phyloP scores from a whole-genome alignment of 1,140 invertebrate genomes.

The Aphis gossypii region DNA sequence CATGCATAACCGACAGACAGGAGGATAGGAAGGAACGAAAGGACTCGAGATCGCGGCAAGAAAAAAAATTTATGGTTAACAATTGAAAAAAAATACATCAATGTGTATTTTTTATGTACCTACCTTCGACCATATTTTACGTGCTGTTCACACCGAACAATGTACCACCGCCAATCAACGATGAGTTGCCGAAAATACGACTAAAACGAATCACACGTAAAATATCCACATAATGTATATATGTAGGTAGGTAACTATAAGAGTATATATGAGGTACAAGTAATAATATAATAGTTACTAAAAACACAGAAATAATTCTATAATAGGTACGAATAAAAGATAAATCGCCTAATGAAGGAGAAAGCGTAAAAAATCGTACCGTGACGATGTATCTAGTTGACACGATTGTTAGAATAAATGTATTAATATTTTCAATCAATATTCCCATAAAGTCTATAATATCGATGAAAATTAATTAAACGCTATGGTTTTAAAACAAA shows the following conservation, averaged over 20 bases:
- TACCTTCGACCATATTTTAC: neutral
- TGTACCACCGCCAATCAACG: neutral
- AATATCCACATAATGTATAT: conserved; percentile 10
- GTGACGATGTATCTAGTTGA: neutral
- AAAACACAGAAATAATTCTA: neutral
- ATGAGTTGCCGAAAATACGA: conserved; percentile 36
- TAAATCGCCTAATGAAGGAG: neutral
- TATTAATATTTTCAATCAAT: conserved; percentile 16
- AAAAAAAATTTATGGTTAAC: conserved; percentile 9
- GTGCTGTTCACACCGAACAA: neutral
- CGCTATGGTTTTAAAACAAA: neutral
- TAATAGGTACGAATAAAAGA: neutral
- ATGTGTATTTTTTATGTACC: neutral
- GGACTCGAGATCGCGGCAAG: neutral
- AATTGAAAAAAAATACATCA: conserved; percentile 12
- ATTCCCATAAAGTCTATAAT: neutral
- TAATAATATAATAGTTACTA: neutral
- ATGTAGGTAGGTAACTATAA: neutral
- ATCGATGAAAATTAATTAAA: neutral
- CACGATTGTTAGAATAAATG: conserved; percentile 28
- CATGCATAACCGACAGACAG: conserved; percentile 42
- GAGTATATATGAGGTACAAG: neutral
- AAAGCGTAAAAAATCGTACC: conserved; percentile 32
- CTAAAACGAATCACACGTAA: conserved; percentile 37
- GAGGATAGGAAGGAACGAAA: conserved; percentile 6